phyloP scores from a whole-genome alignment of 2,888 invertebrate genomes.

The Arrhopalites spinosus region DNA sequence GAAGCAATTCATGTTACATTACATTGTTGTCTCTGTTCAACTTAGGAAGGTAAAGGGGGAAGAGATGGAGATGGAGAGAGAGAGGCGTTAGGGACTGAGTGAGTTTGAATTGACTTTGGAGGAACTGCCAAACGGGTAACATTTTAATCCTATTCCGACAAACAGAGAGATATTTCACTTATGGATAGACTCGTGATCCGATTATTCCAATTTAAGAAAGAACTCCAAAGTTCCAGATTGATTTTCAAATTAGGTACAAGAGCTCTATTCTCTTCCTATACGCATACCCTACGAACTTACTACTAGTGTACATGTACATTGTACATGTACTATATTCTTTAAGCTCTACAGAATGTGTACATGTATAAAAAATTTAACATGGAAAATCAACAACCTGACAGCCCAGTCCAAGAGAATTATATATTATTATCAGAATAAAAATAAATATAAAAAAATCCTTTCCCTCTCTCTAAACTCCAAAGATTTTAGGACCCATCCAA shows the following conservation, averaged over 20 bases:
- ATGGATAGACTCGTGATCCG: constrained; percentile 53
- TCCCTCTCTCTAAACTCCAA: constrained; percentile 12
- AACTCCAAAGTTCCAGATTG: constrained; percentile 32
- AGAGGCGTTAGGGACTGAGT: neutral
- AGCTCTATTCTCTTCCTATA: neutral
- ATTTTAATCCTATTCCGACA: constrained; percentile 54
- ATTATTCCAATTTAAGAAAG: constrained; percentile 56
- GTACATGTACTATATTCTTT: neutral
- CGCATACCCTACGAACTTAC: neutral
- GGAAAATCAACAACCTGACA: neutral
- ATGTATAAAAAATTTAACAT: neutral
- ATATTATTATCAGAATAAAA: constrained; percentile 20
- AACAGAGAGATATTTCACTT: constrained; percentile 43
- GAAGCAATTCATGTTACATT: constrained; percentile 15
- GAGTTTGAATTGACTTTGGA: constrained; percentile 39
- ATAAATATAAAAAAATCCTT: constrained; percentile 23
- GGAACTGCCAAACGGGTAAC: constrained; percentile 46
- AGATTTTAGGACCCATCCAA: neutral
- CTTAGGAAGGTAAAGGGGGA: constrained; percentile 12
- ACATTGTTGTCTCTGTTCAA: constrained; percentile 8
- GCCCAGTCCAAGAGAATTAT: constrained; percentile 23
- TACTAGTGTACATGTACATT: neutral
- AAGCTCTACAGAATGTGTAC: neutral
- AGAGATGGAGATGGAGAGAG: neutral
- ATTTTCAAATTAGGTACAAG: constrained; percentile 28